Evolutionary conservation across 2,113 vertebrate genomes (phyloP).

Genomic region (Plotosus lineatus): DNA sequence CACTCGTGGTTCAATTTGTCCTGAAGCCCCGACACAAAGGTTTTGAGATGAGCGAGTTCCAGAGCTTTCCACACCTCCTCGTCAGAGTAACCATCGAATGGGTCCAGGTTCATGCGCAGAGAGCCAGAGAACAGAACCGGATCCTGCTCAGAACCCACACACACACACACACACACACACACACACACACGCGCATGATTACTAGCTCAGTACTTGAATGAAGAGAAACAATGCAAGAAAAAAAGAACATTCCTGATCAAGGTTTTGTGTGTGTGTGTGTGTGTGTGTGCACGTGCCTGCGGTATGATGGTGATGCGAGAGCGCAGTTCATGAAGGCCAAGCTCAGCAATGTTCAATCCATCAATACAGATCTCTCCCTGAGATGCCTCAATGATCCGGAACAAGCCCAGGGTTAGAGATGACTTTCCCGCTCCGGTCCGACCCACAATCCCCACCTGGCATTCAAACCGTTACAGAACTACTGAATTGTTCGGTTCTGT

Average conservation of each 20-base stretch:
- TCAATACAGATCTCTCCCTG: constrained; percentile 89
- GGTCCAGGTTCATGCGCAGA: constrained; percentile 82
- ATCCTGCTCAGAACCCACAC: constrained; percentile 72
- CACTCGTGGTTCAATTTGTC: constrained; percentile 88
- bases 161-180: background rate
- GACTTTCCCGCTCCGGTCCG: constrained; percentile 96
- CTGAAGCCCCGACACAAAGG: constrained; percentile 83
- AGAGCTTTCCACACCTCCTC: constrained; percentile 82
- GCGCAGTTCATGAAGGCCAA: constrained; percentile 89
- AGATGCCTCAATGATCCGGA: constrained; percentile 89
- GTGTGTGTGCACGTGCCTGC: constrained; percentile 75
- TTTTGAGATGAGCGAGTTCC: constrained; percentile 89
- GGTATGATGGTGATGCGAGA: constrained; percentile 96
- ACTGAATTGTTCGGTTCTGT: background rate
- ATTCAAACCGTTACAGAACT: constrained; percentile 45
- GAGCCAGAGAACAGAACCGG: constrained; percentile 91
- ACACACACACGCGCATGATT: background rate
- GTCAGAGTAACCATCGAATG: constrained; percentile 70
- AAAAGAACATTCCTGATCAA: background rate
- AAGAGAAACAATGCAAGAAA: background rate
- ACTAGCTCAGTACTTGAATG: background rate
- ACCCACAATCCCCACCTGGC: constrained; percentile 89
- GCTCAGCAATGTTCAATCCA: constrained; percentile 81
- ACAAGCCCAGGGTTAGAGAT: constrained; percentile 88
- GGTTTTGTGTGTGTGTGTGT: background rate